These are phyloP conservation scores for Pygmarrhopalites habei DNA, from an alignment of 1,140 invertebrate genomes.

Conservation along the genomic window DNA sequence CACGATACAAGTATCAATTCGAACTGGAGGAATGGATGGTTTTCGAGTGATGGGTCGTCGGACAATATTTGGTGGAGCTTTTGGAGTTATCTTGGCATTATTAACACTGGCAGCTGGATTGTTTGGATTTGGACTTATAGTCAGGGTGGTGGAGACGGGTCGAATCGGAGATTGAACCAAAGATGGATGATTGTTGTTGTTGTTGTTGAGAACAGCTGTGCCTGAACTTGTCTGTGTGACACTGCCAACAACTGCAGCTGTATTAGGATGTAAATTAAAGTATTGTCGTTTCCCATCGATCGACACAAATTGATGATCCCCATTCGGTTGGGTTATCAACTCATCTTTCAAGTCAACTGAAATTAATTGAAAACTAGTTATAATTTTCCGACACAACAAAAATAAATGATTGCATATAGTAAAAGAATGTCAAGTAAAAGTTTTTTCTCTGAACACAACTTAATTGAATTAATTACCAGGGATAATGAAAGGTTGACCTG, in stretches of 20 bases:
- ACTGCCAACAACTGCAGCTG: slow-evolving; percentile 18
- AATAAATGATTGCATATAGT: not conserved
- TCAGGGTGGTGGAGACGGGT: slow-evolving; percentile 30
- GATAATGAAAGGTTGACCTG: slow-evolving; percentile 50
- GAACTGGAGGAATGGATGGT: slow-evolving; percentile 35
- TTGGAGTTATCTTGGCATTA: slow-evolving; percentile 15
- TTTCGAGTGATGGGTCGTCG: slow-evolving; percentile 28
- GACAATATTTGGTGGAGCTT: slow-evolving; percentile 30
- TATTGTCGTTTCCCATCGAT: slow-evolving; percentile 85
- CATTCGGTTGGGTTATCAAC: slow-evolving; percentile 67
- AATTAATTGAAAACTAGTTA: slow-evolving; percentile 16
- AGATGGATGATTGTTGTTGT: slow-evolving; percentile 29
- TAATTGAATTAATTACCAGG: slow-evolving; percentile 47
- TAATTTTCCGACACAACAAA: not conserved
- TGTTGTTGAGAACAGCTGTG: slow-evolving; percentile 10
- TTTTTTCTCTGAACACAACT: too few relatives aligned
- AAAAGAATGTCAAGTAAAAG: too few relatives aligned
- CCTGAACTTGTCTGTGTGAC: slow-evolving; percentile 33
- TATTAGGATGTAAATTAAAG: slow-evolving; percentile 61
- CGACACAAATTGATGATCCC: slow-evolving; percentile 78
- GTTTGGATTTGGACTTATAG: slow-evolving; percentile 11
- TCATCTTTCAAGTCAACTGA: slow-evolving; percentile 46
- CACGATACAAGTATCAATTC: slow-evolving; percentile 90
- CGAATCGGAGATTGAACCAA: slow-evolving; percentile 3
- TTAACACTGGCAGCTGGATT: not conserved